Base-by-base conservation (phyloP, 2,888 invertebrate species). In the Nebria brevicollis region DNA sequence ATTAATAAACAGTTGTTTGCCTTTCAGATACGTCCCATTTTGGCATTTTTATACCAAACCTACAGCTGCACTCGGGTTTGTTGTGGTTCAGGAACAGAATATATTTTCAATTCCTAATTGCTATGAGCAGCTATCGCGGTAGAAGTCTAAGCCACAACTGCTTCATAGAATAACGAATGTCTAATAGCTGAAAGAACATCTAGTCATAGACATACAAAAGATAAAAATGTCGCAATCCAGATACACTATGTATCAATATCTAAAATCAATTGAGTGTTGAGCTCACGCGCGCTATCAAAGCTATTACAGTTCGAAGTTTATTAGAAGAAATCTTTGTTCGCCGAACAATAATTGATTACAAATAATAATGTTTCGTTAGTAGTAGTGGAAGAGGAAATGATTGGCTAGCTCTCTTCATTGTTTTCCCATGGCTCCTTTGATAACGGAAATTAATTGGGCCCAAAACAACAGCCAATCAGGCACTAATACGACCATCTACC, bases 401-500 rank as follows among this genome's bases (percentile, higher is more conserved):
- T 54, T 54, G 54, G 54, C 54, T 54, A 54, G 54, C 54, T 54
- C 54, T 54, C 11, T 54, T 54, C 54, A 54, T 54, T 54, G 54
- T 54, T 54, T 54, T 54, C 54, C 54, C 54, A 54, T 13, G 54
- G 13, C 54, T 54, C 54, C 54, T 54, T 54, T 54, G 54, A 54
- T 54, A 54, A 54, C 54, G 54, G 54, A 54, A 54, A 54, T 54
- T 54, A 54, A 54, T 54, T 54, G 54, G 54, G 54, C 54, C 54
- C 54, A 8, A 54, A 54, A 54, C 54, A 54, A 54, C 54, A 13
- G 13, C 54, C 54, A 54, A 54, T 54, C 54, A 54, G 54, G 54
- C 54, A 8, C 54, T 11, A 54, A 54, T 8, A 54, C 54, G 13
- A 8, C 54, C 54, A 54, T 54, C 54, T 54, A 54, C 34, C 65